Evolutionary conservation across 2,113 vertebrate species (phyloP).

Genomic region (Dendrocopos noguchii): DNA sequence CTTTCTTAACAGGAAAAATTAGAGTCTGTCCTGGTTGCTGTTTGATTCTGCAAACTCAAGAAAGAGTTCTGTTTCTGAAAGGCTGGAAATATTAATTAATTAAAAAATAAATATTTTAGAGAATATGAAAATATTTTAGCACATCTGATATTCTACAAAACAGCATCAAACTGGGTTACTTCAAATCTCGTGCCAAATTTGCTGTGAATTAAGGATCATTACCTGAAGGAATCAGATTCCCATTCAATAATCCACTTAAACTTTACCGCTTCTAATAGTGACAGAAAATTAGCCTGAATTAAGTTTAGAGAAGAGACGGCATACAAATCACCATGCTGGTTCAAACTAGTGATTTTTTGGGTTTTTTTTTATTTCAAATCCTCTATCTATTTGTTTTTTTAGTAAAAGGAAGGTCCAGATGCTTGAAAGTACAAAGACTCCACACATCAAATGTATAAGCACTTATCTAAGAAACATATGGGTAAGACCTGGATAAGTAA

Average conservation of each 20-base stretch:
- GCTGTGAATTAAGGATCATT: not conserved
- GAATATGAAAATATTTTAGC: not conserved
- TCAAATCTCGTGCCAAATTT: not conserved
- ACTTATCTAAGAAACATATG: not conserved
- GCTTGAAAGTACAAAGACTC: not conserved
- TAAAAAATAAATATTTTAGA: not conserved
- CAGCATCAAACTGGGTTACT: not conserved
- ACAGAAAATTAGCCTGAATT: not conserved
- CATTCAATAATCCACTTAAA: not conserved
- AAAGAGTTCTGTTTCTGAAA: not conserved
- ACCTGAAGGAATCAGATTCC: not conserved
- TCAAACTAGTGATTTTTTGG: not conserved
- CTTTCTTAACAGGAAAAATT: not conserved
- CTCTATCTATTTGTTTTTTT: not conserved
- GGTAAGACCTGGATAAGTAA: not conserved
- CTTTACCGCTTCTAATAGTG: not conserved
- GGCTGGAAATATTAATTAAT: not conserved
- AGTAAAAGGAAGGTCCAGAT: not conserved
- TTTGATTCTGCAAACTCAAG: not conserved
- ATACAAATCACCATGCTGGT: not conserved
- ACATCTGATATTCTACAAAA: not conserved
- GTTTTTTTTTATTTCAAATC: not conserved
- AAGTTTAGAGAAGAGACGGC: not conserved
- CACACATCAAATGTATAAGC: not conserved
- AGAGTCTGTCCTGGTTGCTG: not conserved